Conservation (phyloP, 2,888 invertebrate genomes). For the Leptinotarsa tumamoca region DNA sequence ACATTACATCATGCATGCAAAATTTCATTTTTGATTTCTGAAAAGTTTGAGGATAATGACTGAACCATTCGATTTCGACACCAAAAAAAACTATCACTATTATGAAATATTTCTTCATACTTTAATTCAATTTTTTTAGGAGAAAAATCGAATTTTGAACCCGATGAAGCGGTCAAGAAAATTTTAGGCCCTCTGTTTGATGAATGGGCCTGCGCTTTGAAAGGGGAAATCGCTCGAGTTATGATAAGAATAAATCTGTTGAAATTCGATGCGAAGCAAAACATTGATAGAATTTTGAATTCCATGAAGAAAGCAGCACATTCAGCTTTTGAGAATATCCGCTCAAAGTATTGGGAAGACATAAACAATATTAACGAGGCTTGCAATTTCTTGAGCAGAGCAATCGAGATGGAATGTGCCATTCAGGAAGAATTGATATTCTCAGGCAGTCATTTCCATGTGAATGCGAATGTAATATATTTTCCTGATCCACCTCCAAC, state of each 20-base stretch:
- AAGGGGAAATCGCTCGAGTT: constrained; percentile 71
- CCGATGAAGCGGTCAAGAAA: constrained; percentile 53
- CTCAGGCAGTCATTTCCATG: constrained; percentile 63
- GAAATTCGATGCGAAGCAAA: constrained; percentile 65
- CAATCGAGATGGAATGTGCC: constrained; percentile 65
- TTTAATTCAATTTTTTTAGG: constrained; percentile 12
- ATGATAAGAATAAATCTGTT: constrained; percentile 68
- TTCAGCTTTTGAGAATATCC: constrained; percentile 68
- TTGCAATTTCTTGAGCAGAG: constrained; percentile 54
- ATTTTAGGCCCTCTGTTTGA: constrained; percentile 66
- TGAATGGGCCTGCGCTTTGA: constrained; percentile 72
- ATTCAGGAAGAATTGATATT: constrained; percentile 66
- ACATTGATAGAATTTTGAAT: constrained; percentile 67
- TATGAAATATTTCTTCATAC: not conserved
- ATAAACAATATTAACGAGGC: constrained; percentile 63
- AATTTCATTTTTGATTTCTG: no score
- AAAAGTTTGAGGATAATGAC: no score
- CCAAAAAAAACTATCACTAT: not conserved
- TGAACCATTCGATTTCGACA: not conserved
- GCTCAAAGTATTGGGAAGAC: constrained; percentile 62
- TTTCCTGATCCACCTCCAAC: constrained; percentile 46
- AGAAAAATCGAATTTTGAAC: constrained; percentile 39
- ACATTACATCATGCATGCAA: no score
- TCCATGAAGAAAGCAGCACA: constrained; percentile 69
- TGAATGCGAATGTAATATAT: constrained; percentile 60